phyloP scores from a whole-genome alignment of 1,140 invertebrate genomes.

The Cydia splendana region DNA sequence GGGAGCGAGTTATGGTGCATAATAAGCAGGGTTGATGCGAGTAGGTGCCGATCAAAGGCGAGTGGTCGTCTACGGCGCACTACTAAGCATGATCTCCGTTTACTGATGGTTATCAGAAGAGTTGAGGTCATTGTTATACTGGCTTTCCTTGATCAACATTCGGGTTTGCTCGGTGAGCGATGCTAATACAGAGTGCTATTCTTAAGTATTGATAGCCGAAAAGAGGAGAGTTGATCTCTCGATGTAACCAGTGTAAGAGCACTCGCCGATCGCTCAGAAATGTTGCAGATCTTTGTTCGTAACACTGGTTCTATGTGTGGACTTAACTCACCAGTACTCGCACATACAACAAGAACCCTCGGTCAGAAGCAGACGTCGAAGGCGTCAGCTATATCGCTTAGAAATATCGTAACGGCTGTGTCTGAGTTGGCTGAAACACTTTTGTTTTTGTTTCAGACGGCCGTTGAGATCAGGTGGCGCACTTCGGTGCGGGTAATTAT shows the following conservation, averaged over 20 bases:
- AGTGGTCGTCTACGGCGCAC: not conserved
- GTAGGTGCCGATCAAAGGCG: not conserved
- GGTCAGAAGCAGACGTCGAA: conserved; percentile 16
- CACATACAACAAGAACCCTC: not conserved
- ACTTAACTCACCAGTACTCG: not conserved
- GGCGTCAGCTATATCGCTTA: conserved; percentile 28
- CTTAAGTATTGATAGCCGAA: too few species aligned
- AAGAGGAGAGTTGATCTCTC: too few species aligned
- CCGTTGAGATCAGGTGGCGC: conserved; percentile 28
- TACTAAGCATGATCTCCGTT: not conserved
- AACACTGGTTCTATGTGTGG: not conserved
- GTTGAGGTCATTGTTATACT: not conserved
- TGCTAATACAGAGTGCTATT: not conserved
- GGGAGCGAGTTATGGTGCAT: conserved; percentile 29
- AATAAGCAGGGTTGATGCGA: conserved; percentile 13
- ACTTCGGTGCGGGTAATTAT: conserved; percentile 25
- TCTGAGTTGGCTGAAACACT: conserved; percentile 23
- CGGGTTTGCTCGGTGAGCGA: not conserved
- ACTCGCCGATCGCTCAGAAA: not conserved
- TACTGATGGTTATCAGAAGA: not conserved
- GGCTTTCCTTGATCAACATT: not conserved
- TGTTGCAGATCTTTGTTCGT: not conserved
- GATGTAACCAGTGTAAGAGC: not conserved
- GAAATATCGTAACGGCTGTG: conserved; percentile 31
- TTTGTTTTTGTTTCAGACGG: conserved; percentile 29